These are phyloP conservation scores for Malacosoma neustria DNA, from an alignment of 2,888 invertebrate genomes.

Conservation along the genomic window DNA sequence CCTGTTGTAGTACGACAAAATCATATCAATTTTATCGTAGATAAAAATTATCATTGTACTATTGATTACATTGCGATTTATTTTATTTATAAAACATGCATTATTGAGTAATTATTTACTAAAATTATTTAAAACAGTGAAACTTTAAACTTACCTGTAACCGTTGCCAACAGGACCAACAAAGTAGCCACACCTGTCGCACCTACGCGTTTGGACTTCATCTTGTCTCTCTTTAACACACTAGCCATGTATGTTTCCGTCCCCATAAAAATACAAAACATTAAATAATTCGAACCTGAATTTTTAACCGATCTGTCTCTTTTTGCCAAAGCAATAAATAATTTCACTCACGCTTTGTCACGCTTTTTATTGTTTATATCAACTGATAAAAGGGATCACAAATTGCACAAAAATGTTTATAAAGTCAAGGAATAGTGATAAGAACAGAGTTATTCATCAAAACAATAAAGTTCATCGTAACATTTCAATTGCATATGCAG, in stretches of 20 bases:
- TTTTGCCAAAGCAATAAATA: constrained; percentile 51
- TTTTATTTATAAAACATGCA: constrained; percentile 1
- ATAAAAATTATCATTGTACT: not conserved
- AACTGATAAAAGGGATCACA: constrained; percentile 50
- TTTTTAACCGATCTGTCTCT: constrained; percentile 45
- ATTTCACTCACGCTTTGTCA: constrained; percentile 55
- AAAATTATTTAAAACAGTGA: constrained; percentile 11
- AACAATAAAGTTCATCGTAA: constrained; percentile 48
- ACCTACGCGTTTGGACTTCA: constrained; percentile 51
- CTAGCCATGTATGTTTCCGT: constrained; percentile 32
- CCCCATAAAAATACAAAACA: constrained; percentile 52
- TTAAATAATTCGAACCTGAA: constrained; percentile 44
- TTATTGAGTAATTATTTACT: constrained; percentile 7
- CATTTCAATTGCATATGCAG: constrained; percentile 17
- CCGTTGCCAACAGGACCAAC: constrained; percentile 54
- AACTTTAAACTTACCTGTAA: constrained; percentile 56
- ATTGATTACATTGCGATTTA: constrained; percentile 3
- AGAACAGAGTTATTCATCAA: constrained; percentile 27
- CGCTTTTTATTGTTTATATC: constrained; percentile 51
- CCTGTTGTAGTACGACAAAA: not conserved
- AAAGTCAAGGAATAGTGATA: constrained; percentile 33
- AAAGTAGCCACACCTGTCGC: constrained; percentile 69
- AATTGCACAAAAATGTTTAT: constrained; percentile 48
- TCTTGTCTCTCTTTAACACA: constrained; percentile 66
- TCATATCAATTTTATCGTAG: not conserved